phyloP scores from a whole-genome alignment of 2,113 vertebrate genomes.

The Centropus unirufus region DNA sequence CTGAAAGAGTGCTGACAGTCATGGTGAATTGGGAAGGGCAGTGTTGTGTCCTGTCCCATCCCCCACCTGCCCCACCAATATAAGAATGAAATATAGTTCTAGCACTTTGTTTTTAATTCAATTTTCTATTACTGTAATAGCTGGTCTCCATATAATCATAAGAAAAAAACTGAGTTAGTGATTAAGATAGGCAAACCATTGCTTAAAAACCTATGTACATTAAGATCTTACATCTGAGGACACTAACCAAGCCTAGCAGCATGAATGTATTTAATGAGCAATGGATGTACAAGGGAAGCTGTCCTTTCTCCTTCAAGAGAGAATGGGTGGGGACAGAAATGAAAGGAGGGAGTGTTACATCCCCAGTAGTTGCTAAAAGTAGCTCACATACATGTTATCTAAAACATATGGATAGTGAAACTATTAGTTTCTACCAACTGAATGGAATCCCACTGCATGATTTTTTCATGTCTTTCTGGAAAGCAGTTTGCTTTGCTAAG shows the following conservation, averaged over 20 bases:
- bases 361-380: background rate
- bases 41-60: too few relatives aligned
- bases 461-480: background rate
- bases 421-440: background rate
- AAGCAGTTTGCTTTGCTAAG: background rate
- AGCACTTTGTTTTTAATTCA: background rate
- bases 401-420: background rate
- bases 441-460: background rate
- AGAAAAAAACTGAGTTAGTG: background rate
- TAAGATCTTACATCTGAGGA: conserved; percentile 2
- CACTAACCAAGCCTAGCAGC: background rate
- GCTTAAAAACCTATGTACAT: background rate
- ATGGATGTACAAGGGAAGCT: background rate
- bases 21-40: background rate
- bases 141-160: background rate
- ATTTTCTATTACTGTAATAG: conserved; percentile 3
- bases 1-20: background rate
- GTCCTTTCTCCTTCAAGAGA: background rate
- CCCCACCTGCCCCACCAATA: too few relatives aligned
- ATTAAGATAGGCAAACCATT: background rate
- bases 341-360: background rate
- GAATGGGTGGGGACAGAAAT: background rate
- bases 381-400: background rate
- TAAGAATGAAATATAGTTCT: background rate
- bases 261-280: background rate